Evolutionary conservation across 1,140 invertebrate species (phyloP).

Genomic region (Liolophura sinensis): DNA sequence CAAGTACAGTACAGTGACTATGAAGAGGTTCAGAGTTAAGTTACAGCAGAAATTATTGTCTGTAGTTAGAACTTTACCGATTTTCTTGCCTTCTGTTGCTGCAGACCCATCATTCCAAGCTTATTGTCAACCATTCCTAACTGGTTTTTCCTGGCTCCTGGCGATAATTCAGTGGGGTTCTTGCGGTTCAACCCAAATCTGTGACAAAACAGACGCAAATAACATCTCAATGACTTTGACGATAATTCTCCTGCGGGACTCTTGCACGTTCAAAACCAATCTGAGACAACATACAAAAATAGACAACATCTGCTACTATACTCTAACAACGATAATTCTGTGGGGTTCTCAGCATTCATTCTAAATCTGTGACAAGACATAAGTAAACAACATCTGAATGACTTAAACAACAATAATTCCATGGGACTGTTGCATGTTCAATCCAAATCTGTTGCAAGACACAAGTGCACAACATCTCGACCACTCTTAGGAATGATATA

Average conservation of each 20-base stretch:
- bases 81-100: constrained; percentile 2
- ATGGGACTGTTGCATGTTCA: constrained; percentile 8
- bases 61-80: constrained; percentile 16
- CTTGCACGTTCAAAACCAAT: constrained; percentile 19
- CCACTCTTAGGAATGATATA: too few species aligned
- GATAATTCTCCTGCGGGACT: constrained; percentile 21
- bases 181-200: constrained; percentile 23
- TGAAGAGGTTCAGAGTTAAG: background rate
- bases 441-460: too few species aligned
- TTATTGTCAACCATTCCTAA: too few species aligned
- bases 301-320: too few species aligned
- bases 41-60: constrained; percentile 13
- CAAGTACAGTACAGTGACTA: background rate
- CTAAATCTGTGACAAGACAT: too few species aligned
- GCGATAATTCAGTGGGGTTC: constrained; percentile 19
- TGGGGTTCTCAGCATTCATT: too few species aligned
- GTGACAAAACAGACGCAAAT: constrained; percentile 1
- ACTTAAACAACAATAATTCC: constrained; percentile 13
- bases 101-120: constrained; percentile 9
- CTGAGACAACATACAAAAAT: constrained; percentile 5
- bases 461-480: too few species aligned
- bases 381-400: too few species aligned
- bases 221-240: too few species aligned
- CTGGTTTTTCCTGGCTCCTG: constrained; percentile 21
- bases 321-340: too few species aligned